phyloP scores from a whole-genome alignment of 2,113 vertebrate species.

The Polypterus senegalus region DNA sequence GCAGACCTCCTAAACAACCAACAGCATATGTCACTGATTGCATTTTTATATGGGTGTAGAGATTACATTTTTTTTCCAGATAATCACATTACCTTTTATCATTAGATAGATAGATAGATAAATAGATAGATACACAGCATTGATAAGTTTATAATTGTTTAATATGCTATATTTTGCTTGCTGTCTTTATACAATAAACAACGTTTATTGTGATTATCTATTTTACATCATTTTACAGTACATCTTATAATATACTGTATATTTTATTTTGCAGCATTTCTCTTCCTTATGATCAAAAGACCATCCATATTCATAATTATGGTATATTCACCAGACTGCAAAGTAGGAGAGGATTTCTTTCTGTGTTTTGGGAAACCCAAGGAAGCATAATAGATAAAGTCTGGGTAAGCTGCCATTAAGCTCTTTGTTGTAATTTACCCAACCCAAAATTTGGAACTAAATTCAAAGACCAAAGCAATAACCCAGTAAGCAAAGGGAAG shows the following conservation, averaged over 20 bases:
- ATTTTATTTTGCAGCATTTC: slow-evolving; percentile 29
- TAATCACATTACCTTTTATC: too few species aligned
- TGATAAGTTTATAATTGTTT: too few species aligned
- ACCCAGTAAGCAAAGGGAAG: too few species aligned
- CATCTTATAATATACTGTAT: background rate
- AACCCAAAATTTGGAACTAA: too few species aligned
- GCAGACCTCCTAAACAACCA: too few species aligned
- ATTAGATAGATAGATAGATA: too few species aligned
- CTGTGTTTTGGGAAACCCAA: slow-evolving; percentile 39
- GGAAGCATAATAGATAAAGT: slow-evolving; percentile 30
- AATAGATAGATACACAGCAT: too few species aligned
- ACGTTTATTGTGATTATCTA: background rate
- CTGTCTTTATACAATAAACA: background rate
- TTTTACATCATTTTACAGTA: background rate
- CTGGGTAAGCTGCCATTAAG: slow-evolving; percentile 28
- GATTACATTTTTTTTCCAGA: too few species aligned
- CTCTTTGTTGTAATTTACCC: too few species aligned
- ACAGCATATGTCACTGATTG: too few species aligned
- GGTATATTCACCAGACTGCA: slow-evolving; percentile 41
- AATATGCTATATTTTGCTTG: background rate
- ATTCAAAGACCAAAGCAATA: too few species aligned
- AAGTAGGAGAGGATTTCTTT: slow-evolving; percentile 38
- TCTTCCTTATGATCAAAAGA: slow-evolving; percentile 48
- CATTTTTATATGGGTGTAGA: too few species aligned
- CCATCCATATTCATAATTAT: slow-evolving; percentile 41